Evolutionary conservation across 2,113 vertebrate species (phyloP), one percentile per base, ranked within the genome.

Genomic region (Nansenia antarctica): DNA sequence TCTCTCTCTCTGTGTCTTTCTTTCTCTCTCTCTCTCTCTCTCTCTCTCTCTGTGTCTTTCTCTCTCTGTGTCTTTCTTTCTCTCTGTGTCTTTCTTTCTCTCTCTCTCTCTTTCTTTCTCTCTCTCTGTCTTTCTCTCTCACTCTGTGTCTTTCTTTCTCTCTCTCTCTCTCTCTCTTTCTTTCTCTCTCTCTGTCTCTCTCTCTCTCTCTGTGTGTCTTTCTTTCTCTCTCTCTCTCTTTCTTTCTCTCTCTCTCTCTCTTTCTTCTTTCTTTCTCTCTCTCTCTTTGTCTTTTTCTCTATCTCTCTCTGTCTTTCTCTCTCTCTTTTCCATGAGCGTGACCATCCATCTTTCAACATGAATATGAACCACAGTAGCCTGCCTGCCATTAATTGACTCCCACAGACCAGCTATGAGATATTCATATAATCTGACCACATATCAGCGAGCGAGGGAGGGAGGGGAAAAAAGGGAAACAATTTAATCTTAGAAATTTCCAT

Each of bases 141-240:
- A 60, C 52, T 27, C 24, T 78, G n/a, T 76, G 62, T 80, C 80
- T 80, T 3, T 39, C 35, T 39, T 14, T 39, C 0, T 39, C 35
- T 39, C 11, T 14, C 11, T 39, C 11, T 39, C 35, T 35, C 57
- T 60, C 57, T 60, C 30, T 30, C 24, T 26, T 1, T 18, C 24
- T 15, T 70, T 37, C 67, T 67, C 12, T 37, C 24, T 63, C 52
- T 27, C 24, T 78, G n/a, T 76, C 65, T 80, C 80, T 80, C 69
- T 9, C 83, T 9, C 42, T 82, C 81, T 20, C 69, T 70, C 52
- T 71, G 47, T 32, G 54, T 62, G 27, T 42, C 58, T n/a, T 3
- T 30, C 29, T 34, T 3, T n/a, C 31, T 30, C 18, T 1, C 6
- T 34, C 8, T 18, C 5, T 32, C 30, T 18, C 2, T 18, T 6